A percentile compares a stretch with the other conserved stretches of the same genome.
Evolutionary conservation across 2,113 vertebrate genomes (phyloP).

Genomic region (Pipa parva): DNA sequence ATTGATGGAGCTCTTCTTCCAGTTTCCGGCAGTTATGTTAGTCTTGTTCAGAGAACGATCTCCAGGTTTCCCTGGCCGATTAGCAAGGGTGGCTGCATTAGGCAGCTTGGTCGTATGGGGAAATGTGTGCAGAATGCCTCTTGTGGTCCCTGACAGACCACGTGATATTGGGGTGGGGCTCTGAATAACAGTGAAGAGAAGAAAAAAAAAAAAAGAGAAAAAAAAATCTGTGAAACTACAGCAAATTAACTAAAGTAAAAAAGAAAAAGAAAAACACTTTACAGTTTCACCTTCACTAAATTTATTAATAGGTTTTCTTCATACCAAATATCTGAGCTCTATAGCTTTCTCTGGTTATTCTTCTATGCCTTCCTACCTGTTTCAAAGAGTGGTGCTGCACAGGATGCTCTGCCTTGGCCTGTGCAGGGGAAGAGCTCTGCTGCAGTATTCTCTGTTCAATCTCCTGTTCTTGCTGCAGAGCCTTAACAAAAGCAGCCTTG

Average conservation of each 20-base stretch:
- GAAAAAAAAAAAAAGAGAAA: not conserved
- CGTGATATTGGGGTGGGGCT: conserved; percentile 35
- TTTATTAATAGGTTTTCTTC: not conserved
- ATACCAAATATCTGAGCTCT: no score
- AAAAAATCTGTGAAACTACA: no score
- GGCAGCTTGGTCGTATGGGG: conserved; percentile 84
- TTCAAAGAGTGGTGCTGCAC: conserved; percentile 80
- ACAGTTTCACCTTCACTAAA: not conserved
- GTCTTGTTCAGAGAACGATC: conserved; percentile 71
- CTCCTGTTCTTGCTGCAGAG: conserved; percentile 96
- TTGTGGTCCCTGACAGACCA: conserved; percentile 56
- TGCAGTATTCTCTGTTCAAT: conserved; percentile 93
- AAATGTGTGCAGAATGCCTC: conserved; percentile 76
- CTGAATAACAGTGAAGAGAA: not conserved
- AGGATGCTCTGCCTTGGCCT: conserved; percentile 66
- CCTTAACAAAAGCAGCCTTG: conserved; percentile 96
- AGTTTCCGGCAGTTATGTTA: conserved; percentile 69
- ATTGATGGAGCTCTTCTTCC: conserved; percentile 82
- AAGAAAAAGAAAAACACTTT: not conserved
- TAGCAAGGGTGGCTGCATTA: conserved; percentile 74
- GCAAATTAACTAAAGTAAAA: no score
- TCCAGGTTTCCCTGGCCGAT: conserved; percentile 78
- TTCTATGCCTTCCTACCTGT: conserved; percentile 81
- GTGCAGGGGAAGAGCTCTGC: conserved; percentile 65
- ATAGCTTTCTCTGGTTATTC: not conserved